These are phyloP conservation scores for Crepidodera aurea DNA, from an alignment of 2,888 invertebrate species.

Conservation along the genomic window DNA sequence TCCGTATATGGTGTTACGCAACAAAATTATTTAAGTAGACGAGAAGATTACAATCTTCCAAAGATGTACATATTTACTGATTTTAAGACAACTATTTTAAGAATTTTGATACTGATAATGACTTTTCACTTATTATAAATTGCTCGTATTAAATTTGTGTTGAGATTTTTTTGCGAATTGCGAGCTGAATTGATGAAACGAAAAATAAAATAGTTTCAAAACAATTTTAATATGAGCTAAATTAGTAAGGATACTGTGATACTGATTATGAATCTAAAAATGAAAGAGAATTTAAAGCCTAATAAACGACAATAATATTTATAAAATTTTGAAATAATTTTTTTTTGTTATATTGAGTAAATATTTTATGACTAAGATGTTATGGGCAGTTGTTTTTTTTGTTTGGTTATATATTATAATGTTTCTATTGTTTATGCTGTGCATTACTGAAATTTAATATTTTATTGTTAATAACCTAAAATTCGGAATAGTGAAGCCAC, in stretches of 20 bases:
- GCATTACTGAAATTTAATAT: constrained; percentile 39
- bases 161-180: constrained; percentile 46
- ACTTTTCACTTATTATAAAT: constrained; percentile 34
- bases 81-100: constrained; percentile 39
- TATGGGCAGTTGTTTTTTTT: constrained; percentile 38
- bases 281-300: constrained; percentile 34
- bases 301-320: constrained; percentile 37
- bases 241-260: constrained; percentile 51
- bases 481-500: constrained; percentile 21
- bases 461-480: constrained; percentile 27
- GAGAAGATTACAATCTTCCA: constrained; percentile 28
- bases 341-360: constrained; percentile 23
- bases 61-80: constrained; percentile 50
- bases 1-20: constrained; percentile 90
- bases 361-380: constrained; percentile 32
- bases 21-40: constrained; percentile 80
- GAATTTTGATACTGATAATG: constrained; percentile 41
- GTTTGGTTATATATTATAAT: constrained; percentile 41
- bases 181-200: constrained; percentile 39
- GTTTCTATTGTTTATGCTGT: constrained; percentile 41
- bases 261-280: constrained; percentile 44
- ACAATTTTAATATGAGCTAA: constrained; percentile 39
- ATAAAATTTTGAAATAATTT: constrained; percentile 14
- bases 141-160: constrained; percentile 34
- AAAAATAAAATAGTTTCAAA: constrained; percentile 29